A percentile compares a stretch with the other conserved stretches of the same genome.
Evolutionary conservation across 1,140 invertebrate genomes (phyloP).

Genomic region (Agraylea sexmaculata): DNA sequence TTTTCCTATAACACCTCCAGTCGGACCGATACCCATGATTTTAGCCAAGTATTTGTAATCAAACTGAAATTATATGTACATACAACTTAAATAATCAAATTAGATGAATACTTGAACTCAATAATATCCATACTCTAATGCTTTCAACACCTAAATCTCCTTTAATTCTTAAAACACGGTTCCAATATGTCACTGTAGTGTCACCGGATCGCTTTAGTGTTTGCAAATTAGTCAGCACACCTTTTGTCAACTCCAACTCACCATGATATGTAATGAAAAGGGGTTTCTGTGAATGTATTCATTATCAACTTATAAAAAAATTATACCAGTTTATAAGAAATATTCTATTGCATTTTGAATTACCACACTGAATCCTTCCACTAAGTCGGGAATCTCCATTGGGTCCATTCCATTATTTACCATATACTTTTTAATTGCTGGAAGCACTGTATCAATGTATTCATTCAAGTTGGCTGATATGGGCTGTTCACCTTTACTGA

Average conservation of each 20-base stretch:
- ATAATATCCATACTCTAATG: conserved; percentile 8
- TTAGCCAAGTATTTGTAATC: conserved; percentile 34
- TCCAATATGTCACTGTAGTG: conserved; percentile 32
- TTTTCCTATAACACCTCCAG: conserved; percentile 31
- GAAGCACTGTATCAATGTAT: conserved; percentile 33
- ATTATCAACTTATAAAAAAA: neutral
- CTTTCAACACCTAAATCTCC: conserved; percentile 17
- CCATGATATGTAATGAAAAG: conserved; percentile 37
- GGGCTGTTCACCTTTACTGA: too few species aligned
- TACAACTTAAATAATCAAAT: neutral
- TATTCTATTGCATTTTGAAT: conserved; percentile 19
- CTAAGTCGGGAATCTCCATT: conserved; percentile 33
- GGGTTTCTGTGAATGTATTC: conserved; percentile 19
- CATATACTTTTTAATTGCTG: conserved; percentile 28
- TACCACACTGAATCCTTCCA: conserved; percentile 38
- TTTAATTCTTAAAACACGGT: conserved; percentile 31
- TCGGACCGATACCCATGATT: conserved; percentile 38
- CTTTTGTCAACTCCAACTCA: conserved; percentile 32
- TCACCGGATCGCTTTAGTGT: conserved; percentile 32
- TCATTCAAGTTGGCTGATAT: conserved; percentile 31
- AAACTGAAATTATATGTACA: conserved; percentile 26
- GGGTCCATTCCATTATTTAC: conserved; percentile 33
- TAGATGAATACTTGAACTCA: neutral
- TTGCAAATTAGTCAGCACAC: conserved; percentile 31
- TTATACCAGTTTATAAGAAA: neutral